Conservation (phyloP, 1,140 invertebrate species). For the Vanessa tameamea region DNA sequence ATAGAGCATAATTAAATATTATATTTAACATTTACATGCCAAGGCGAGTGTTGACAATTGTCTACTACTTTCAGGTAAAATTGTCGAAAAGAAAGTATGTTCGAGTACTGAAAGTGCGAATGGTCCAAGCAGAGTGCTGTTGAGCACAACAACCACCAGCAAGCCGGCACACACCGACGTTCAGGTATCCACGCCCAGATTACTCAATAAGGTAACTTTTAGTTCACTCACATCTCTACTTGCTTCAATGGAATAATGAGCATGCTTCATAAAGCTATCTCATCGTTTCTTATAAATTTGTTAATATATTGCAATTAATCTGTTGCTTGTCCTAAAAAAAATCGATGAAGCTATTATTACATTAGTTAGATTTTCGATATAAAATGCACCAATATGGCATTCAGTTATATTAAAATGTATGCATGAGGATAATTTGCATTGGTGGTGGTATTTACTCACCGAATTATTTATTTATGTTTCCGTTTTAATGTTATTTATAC, state of each 20-base stretch:
- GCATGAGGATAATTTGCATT: no score
- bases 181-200: slow-evolving; percentile 78
- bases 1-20: neutral
- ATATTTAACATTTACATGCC: no score
- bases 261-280: neutral
- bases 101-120: slow-evolving; percentile 73
- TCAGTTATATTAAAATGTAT: no score
- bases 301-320: neutral
- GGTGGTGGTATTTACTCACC: no score
- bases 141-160: slow-evolving; percentile 41
- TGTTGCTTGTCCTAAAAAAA: no score
- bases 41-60: neutral
- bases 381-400: no score
- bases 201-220: slow-evolving; percentile 80
- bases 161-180: slow-evolving; percentile 73
- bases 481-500: no score
- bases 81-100: slow-evolving; percentile 83
- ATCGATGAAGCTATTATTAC: no score
- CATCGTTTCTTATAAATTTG: neutral
- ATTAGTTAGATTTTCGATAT: no score
- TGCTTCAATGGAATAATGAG: slow-evolving; percentile 43
- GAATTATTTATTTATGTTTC: no score
- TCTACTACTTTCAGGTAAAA: slow-evolving; percentile 75
- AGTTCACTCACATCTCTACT: slow-evolving; percentile 52
- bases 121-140: slow-evolving; percentile 66